Evolutionary conservation across 2,113 vertebrate species (phyloP).

Genomic region (zebrafish (Danio rerio)): DNA sequence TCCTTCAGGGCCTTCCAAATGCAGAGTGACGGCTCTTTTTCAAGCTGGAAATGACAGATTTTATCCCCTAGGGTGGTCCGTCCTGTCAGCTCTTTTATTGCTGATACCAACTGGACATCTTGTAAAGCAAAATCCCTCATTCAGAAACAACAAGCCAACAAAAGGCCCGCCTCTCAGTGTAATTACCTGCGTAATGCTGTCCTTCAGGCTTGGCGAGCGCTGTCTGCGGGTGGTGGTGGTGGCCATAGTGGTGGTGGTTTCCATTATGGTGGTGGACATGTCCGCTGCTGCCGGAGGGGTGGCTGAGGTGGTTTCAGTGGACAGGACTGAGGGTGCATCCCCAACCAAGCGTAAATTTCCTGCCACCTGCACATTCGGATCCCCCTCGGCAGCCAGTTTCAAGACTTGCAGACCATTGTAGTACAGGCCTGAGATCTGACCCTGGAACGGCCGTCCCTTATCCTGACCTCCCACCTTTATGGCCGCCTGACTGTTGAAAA

Average conservation of each 20-base stretch:
- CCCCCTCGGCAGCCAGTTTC: constrained; percentile 91
- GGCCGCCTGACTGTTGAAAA: constrained; percentile 96
- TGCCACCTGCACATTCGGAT: constrained; percentile 87
- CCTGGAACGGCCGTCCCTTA: constrained; percentile 91
- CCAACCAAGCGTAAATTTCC: constrained; percentile 91
- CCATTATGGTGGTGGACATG: constrained; percentile 96
- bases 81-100: constrained; percentile 13
- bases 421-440: constrained; percentile 93
- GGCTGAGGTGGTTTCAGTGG: constrained; percentile 88
- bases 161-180: background rate
- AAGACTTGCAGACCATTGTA: constrained; percentile 95
- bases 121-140: constrained; percentile 13
- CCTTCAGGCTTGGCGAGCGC: constrained; percentile 89
- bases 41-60: constrained; percentile 13
- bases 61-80: background rate
- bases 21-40: background rate
- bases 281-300: constrained; percentile 89
- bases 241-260: constrained; percentile 94
- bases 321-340: constrained; percentile 86
- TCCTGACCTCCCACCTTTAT: constrained; percentile 93
- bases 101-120: constrained; percentile 15
- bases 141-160: background rate
- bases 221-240: constrained; percentile 90
- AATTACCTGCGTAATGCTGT: constrained; percentile 91
- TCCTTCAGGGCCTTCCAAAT: constrained; percentile 17